Evolutionary conservation across 2,113 vertebrate genomes (phyloP), one percentile per base, ranked within the genome.

Genomic region (Myanophis thanlyinensis): DNA sequence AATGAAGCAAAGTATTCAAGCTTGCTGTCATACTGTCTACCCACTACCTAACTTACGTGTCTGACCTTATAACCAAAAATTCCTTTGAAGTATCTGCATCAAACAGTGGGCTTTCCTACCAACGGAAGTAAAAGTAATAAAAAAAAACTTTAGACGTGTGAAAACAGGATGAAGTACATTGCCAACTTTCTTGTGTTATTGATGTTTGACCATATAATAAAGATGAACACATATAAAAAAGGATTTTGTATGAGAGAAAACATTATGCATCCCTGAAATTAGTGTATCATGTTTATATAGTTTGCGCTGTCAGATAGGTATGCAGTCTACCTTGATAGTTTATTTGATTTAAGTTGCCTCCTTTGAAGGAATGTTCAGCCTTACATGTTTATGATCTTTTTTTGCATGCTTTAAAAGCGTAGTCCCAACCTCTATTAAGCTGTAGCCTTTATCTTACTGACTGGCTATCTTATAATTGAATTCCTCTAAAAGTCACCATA

Each of bases 111-210:
- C 62, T 30, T 54, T 22, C 15, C 49, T 88, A 84, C 18, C 62
- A 89, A 48, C 1, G 62, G 92, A 85, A 89, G 52, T n/a, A 46
- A 85, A 54, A 92, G 53, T 89, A 54, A 59, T 92, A 85, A 92
- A 92, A 85, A 85, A 80, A 80, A 46, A 40, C 73, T 89, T 89
- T 44, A n/a, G 47, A 85, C 59, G 46, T 73, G 48, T 89, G 73
- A 92, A 92, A 92, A n/a, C 27, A 47, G 46, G 30, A 15, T 40
- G 56, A 73, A 88, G 20, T 91, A 22, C 84, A 80, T 92, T 85
- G 48, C 44, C 22, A 89, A 73, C 0, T 35, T 56, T 89, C 67
- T 85, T 92, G 56, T 85, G 22, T 44, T 47, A 49, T 85, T 85
- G 67, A 89, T 59, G 22, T 85, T 89, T 54, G 51, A 62, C 62